These are phyloP conservation scores for Rhinopomastus cyanomelas DNA, from an alignment of 2,113 vertebrate genomes.

Conservation along the genomic window DNA sequence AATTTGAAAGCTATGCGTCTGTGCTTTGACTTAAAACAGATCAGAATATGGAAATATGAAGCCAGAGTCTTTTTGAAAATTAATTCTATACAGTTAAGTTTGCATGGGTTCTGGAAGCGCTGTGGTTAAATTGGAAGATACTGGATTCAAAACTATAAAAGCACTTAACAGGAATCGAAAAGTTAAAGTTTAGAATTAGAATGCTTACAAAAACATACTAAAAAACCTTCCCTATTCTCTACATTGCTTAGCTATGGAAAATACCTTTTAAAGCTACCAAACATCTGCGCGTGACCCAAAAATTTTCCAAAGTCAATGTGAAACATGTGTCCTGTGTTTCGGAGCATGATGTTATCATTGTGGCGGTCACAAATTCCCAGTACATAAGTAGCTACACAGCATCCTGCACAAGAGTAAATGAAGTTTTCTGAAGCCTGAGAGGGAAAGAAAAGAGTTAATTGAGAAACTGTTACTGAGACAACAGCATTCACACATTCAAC, in stretches of 20 bases:
- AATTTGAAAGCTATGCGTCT: neutral
- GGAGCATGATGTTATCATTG: slow-evolving; percentile 99
- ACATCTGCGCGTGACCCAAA: slow-evolving; percentile 97
- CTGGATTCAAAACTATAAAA: neutral
- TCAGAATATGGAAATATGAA: neutral
- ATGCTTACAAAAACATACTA: neutral
- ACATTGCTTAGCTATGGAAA: neutral
- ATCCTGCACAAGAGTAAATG: slow-evolving; percentile 97
- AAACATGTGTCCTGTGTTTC: slow-evolving; percentile 97
- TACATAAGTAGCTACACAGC: slow-evolving; percentile 96
- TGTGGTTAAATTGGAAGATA: neutral
- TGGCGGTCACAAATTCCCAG: slow-evolving; percentile 97
- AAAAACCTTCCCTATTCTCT: neutral
- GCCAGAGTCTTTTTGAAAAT: neutral
- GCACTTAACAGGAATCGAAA: neutral
- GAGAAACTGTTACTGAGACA: neutral
- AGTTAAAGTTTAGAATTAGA: neutral
- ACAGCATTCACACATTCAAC: neutral
- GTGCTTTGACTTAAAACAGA: neutral
- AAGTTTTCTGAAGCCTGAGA: slow-evolving; percentile 96
- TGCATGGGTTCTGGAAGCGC: neutral
- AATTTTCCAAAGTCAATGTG: slow-evolving; percentile 99
- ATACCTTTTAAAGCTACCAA: slow-evolving; percentile 98
- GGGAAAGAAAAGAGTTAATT: neutral
- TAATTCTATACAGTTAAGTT: neutral